A percentile compares a stretch with the other conserved stretches of the same genome.
Evolutionary conservation across 2,113 vertebrate species (phyloP).

Genomic region (Crotalus tigris): DNA sequence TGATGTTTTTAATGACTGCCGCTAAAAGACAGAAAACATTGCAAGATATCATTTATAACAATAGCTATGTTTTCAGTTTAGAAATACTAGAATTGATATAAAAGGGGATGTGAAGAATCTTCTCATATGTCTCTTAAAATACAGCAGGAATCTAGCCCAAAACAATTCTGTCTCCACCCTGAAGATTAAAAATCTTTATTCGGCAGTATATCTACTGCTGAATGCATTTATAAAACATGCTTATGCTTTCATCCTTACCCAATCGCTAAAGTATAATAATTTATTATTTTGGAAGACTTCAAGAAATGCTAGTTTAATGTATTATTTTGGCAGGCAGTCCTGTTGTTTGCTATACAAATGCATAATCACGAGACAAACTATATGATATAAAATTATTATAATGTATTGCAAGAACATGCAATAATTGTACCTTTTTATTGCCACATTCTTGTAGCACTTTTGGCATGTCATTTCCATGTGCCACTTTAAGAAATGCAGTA

Average conservation of each 20-base stretch:
- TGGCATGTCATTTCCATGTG: constrained; percentile 54
- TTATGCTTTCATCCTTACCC: not conserved
- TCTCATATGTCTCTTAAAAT: constrained; percentile 53
- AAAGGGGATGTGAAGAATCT: constrained; percentile 34
- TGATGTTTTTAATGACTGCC: constrained; percentile 55
- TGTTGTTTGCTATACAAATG: constrained; percentile 42
- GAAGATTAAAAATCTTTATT: not conserved
- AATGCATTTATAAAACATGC: not conserved
- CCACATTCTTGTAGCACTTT: constrained; percentile 52
- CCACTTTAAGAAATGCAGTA: constrained; percentile 35
- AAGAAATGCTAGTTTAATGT: constrained; percentile 1
- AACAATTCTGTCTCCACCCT: constrained; percentile 10
- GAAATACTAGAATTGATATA: constrained; percentile 43
- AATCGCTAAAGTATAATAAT: constrained; percentile 34
- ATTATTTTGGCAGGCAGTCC: constrained; percentile 47
- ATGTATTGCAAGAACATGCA: constrained; percentile 48
- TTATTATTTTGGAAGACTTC: constrained; percentile 38
- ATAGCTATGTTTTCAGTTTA: constrained; percentile 47
- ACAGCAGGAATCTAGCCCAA: constrained; percentile 46
- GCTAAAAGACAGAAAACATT: constrained; percentile 47
- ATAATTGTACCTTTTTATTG: constrained; percentile 47
- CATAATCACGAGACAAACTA: constrained; percentile 54
- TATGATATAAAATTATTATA: constrained; percentile 43
- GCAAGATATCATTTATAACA: constrained; percentile 45
- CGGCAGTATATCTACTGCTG: not conserved